These are phyloP conservation scores for Ptilorrhoa leucosticta DNA, from an alignment of 2,113 vertebrate genomes.

Conservation along the genomic window DNA sequence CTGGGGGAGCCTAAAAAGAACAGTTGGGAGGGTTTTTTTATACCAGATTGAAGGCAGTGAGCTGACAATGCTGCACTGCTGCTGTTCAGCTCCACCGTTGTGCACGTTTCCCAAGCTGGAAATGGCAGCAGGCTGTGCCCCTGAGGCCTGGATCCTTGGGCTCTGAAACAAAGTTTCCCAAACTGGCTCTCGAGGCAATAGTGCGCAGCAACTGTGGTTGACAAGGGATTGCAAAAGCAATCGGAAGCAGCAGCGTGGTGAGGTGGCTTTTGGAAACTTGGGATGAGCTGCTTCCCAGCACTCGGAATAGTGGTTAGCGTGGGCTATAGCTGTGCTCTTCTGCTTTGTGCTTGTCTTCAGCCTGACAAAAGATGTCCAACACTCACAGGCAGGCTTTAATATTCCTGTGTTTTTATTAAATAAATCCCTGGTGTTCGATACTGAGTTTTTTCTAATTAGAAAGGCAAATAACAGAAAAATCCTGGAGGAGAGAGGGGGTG, in stretches of 20 bases:
- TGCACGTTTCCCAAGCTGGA: neutral
- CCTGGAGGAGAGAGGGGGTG: neutral
- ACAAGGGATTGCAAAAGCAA: neutral
- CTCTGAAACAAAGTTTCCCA: neutral
- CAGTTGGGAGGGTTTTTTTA: neutral
- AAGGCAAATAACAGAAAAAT: neutral
- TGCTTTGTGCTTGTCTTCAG: neutral
- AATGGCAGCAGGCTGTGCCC: neutral
- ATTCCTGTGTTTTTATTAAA: neutral
- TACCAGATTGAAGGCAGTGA: neutral
- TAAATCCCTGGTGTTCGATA: neutral
- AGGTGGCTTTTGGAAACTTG: neutral
- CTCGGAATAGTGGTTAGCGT: fast-evolving
- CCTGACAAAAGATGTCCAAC: neutral
- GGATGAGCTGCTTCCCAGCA: neutral
- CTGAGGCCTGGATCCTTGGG: neutral
- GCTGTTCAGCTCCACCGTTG: fast-evolving
- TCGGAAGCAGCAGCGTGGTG: neutral
- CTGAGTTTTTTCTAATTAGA: neutral
- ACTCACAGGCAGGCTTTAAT: neutral
- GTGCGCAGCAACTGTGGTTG: neutral
- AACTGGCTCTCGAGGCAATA: fast-evolving
- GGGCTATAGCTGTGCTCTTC: neutral
- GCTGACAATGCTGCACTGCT: neutral
- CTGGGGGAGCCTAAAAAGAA: neutral